Evolutionary conservation across 2,888 invertebrate genomes (phyloP), one percentile per base, ranked within the genome.

Genomic region (Neoaliturus tenellus): DNA sequence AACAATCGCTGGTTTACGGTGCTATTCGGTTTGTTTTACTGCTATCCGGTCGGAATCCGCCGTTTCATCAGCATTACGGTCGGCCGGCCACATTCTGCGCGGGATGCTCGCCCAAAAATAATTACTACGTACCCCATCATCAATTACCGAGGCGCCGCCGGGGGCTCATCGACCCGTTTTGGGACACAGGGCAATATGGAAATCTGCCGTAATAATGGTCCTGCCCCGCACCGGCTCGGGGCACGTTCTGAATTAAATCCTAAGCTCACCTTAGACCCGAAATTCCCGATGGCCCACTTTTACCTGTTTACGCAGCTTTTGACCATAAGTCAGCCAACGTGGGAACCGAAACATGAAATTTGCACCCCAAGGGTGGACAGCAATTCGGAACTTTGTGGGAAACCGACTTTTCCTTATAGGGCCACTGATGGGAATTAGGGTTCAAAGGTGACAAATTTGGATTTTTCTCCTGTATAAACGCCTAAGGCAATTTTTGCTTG

Each of bases 261-360:
- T 62, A 62, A n/a, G 62, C 62, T 62, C 62, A 62, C 62, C 62
- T 62, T 62, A 62, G 62, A 62, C 62, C 62, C 62, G 62, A 62
- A 28, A 62, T 62, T 62, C 62, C 10, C 62, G 10, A 3, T 62
- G 62, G 12, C 62, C 62, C 62, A 62, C 62, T 62, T 62, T 62
- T 62, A 62, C 62, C 31, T 28, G 28, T 62, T 62, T 62, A n/a
- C 62, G 62, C 28, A 28, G 28, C 12, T 8, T 28, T 28, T 31
- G 62, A 31, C 31, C 62, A 31, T 62, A 62, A 62, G 5, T 25
- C 12, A 62, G 31, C 2, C 4, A 23, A 55, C 62, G 62, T 62
- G 62, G 62, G 62, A 62, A 62, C 51, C 20, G 20, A 51, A 14
- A 14, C 8, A 2, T 44, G n/a, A 44, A 44, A 14, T 44, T 44